These are phyloP conservation scores for Steinernema hermaphroditum DNA, from an alignment of 2,888 invertebrate genomes.

Conservation along the genomic window DNA sequence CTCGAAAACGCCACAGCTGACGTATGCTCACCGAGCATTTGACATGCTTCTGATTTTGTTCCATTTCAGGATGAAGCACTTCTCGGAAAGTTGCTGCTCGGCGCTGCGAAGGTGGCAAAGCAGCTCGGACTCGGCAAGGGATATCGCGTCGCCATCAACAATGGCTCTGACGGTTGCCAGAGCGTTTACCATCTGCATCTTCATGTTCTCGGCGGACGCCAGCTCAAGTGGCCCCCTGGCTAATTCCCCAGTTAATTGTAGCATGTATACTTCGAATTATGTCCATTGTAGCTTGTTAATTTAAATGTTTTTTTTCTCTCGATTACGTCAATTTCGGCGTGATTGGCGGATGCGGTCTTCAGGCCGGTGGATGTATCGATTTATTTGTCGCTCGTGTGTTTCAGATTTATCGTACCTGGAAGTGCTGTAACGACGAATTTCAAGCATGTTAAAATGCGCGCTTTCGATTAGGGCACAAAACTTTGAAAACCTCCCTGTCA, in stretches of 20 bases:
- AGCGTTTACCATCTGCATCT: conserved; percentile 86
- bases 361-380: too few relatives aligned
- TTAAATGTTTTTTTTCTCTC: too few relatives aligned
- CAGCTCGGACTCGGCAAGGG: conserved; percentile 53
- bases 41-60: not conserved
- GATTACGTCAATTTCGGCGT: not conserved
- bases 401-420: too few relatives aligned
- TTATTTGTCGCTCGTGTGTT: too few relatives aligned
- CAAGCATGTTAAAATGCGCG: too few relatives aligned
- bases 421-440: too few relatives aligned
- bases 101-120: conserved; percentile 57
- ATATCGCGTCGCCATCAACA: conserved; percentile 76
- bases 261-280: not conserved
- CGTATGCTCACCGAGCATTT: conserved; percentile 66
- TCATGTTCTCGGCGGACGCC: conserved; percentile 89
- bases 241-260: conserved; percentile 67
- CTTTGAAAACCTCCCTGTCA: too few relatives aligned
- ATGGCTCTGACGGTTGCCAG: conserved; percentile 87
- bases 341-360: not conserved
- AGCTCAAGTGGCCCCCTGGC: conserved; percentile 92
- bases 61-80: conserved; percentile 42
- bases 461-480: too few relatives aligned
- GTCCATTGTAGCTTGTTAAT: too few relatives aligned
- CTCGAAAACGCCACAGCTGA: conserved; percentile 78
- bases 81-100: conserved; percentile 62